A percentile compares a stretch with the other conserved stretches of the same genome.
Conservation (phyloP, 2,888 invertebrate genomes). For the Brachyptera risi region DNA sequence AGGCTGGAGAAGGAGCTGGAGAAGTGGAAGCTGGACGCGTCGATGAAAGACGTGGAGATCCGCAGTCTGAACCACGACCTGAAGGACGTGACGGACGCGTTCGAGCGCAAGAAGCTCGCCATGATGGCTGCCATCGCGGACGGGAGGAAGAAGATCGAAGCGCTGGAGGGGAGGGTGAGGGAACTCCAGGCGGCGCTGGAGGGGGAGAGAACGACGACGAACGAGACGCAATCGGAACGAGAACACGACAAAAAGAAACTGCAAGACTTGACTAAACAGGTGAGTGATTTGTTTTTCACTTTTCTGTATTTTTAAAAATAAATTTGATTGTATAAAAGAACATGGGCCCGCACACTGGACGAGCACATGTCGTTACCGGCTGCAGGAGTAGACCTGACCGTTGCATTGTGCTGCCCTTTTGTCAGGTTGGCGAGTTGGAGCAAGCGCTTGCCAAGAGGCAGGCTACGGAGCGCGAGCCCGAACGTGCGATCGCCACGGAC, state of each 20-base stretch:
- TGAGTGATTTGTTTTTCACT: slow-evolving; percentile 17
- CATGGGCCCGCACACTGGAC: too few species aligned
- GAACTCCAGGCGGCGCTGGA: slow-evolving; percentile 36
- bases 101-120: slow-evolving; percentile 24
- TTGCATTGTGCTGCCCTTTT: slow-evolving; percentile 3
- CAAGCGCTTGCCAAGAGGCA: slow-evolving; percentile 73
- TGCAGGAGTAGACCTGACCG: too few species aligned
- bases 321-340: too few species aligned
- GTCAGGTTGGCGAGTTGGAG: slow-evolving; percentile 75
- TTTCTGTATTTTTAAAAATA: too few species aligned
- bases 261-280: slow-evolving; percentile 69
- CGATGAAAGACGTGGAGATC: neutral
- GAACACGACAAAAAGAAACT: slow-evolving; percentile 61
- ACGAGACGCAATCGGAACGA: slow-evolving; percentile 50
- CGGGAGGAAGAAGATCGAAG: slow-evolving; percentile 27
- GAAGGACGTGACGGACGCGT: slow-evolving; percentile 25
- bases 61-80: slow-evolving; percentile 10
- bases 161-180: slow-evolving; percentile 30
- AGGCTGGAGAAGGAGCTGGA: slow-evolving; percentile 8
- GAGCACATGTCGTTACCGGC: too few species aligned
- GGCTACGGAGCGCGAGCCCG: slow-evolving; percentile 74
- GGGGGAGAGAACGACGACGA: slow-evolving; percentile 49
- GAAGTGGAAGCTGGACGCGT: slow-evolving; percentile 1
- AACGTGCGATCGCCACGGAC: slow-evolving; percentile 46
- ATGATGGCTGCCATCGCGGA: slow-evolving; percentile 23